These are phyloP conservation scores for Cosmia pyralina DNA, from an alignment of 2,888 invertebrate genomes.

Conservation along the genomic window DNA sequence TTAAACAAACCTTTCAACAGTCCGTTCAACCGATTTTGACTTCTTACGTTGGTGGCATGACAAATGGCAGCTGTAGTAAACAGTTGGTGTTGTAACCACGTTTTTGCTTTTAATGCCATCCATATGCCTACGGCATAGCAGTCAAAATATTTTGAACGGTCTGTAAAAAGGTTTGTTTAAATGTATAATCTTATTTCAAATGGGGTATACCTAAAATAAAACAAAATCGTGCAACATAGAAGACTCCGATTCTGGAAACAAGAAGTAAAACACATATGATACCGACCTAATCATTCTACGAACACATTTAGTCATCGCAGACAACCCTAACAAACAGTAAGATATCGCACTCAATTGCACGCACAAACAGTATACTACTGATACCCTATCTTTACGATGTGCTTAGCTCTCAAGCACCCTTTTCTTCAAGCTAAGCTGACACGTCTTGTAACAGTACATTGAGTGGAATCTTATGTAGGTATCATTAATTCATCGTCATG, in stretches of 20 bases:
- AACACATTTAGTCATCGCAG: neutral
- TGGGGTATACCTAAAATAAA: no score
- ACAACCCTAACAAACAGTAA: conserved; percentile 27
- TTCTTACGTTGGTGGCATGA: no score
- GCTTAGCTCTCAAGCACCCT: conserved; percentile 46
- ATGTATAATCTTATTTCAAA: no score
- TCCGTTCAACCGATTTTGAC: no score
- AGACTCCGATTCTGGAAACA: neutral
- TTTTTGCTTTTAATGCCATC: no score
- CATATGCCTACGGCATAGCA: no score
- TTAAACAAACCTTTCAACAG: no score
- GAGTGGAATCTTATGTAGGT: neutral
- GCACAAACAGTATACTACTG: conserved; percentile 34
- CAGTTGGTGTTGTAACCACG: no score
- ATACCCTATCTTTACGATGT: conserved; percentile 54
- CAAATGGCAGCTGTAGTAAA: no score
- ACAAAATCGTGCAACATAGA: neutral
- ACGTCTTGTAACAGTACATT: conserved; percentile 27
- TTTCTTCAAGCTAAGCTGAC: conserved; percentile 39
- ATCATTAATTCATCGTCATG: conserved; percentile 15
- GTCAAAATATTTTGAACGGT: no score
- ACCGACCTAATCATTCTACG: neutral
- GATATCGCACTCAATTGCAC: conserved; percentile 29
- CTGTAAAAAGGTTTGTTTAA: no score
- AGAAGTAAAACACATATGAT: neutral